Evolutionary conservation across 2,888 invertebrate species (phyloP).

Genomic region (Drosophila aldrichi): DNA sequence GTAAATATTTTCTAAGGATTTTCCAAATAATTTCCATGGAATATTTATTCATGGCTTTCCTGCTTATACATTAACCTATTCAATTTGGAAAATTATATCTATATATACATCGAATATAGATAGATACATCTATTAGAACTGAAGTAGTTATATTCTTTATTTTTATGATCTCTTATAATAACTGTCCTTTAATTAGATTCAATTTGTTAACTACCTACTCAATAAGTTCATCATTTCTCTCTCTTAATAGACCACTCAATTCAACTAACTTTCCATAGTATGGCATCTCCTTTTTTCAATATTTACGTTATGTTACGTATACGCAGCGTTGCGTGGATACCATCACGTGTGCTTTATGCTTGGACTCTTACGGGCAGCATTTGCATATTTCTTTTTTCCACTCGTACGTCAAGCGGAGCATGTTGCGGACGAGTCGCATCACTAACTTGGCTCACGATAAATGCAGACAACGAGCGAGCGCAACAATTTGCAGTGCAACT

Average conservation of each 20-base stretch:
- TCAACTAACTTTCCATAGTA: background rate
- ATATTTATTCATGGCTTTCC: background rate
- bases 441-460: constrained; percentile 26
- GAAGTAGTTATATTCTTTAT: too few relatives aligned
- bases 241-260: background rate
- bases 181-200: too few relatives aligned
- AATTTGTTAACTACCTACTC: too few relatives aligned
- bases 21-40: background rate
- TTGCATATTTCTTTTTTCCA: constrained; percentile 26
- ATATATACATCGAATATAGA: background rate
- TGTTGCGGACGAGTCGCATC: background rate
- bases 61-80: too few relatives aligned
- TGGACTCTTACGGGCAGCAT: background rate
- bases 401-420: constrained; percentile 10
- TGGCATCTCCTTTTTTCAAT: background rate
- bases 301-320: background rate
- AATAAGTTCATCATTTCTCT: too few relatives aligned
- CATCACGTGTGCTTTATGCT: background rate
- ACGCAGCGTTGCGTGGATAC: background rate
- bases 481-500: constrained; percentile 65
- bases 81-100: background rate
- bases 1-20: background rate
- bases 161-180: too few relatives aligned
- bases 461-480: constrained; percentile 39
- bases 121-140: too few relatives aligned